Evolutionary conservation across 1,140 invertebrate species (phyloP).

Genomic region (Drosophila pseudoobscura): DNA sequence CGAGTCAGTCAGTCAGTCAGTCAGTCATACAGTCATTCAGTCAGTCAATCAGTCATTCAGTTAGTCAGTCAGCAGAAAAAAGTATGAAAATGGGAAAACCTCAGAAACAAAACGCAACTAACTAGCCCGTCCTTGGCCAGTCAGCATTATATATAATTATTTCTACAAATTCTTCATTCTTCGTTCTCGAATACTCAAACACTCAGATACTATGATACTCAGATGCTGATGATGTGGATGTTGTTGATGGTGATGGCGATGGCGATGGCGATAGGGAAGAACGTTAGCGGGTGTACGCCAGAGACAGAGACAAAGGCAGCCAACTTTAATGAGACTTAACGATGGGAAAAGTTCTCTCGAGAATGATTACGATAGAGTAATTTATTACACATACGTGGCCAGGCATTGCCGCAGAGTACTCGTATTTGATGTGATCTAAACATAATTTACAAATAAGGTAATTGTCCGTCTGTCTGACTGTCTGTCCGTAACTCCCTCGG

Average conservation of each 20-base stretch:
- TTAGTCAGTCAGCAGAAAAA: constrained; percentile 41
- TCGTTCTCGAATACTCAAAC: constrained; percentile 2
- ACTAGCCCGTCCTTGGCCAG: constrained; percentile 72
- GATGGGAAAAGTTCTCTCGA: constrained; percentile 54
- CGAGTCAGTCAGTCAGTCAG: constrained; percentile 24
- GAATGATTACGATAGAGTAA: constrained; percentile 55
- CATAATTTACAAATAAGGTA: constrained; percentile 40
- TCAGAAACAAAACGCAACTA: constrained; percentile 62
- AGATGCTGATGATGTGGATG: constrained; percentile 29
- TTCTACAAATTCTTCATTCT: constrained; percentile 60
- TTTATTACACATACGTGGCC: constrained; percentile 24
- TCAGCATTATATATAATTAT: constrained; percentile 76
- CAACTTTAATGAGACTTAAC: constrained; percentile 55
- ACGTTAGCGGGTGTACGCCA: constrained; percentile 6
- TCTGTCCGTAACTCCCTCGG: not conserved
- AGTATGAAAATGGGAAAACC: constrained; percentile 58
- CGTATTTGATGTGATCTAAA: constrained; percentile 17
- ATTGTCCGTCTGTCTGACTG: constrained; percentile 15
- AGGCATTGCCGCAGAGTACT: too few relatives aligned
- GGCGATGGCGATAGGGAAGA: constrained; percentile 23
- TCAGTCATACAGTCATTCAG: constrained; percentile 28
- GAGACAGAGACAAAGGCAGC: constrained; percentile 16
- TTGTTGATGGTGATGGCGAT: constrained; percentile 45
- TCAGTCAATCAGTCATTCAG: constrained; percentile 25
- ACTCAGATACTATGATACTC: too few relatives aligned